phyloP scores from a whole-genome alignment of 92 coral and sea anemone genomes.

The Meandrina meandrites region DNA sequence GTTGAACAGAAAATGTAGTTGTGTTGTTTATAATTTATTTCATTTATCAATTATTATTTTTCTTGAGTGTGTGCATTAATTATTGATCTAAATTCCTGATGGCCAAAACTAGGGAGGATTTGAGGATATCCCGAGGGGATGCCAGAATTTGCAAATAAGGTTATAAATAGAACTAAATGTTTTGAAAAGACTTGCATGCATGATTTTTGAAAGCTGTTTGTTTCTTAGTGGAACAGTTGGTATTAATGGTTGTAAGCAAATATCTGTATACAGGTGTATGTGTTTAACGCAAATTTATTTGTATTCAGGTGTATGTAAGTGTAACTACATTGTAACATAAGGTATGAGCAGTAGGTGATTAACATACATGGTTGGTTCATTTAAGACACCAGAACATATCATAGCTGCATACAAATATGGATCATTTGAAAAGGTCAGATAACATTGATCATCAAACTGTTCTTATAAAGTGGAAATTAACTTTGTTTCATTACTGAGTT shows the following conservation, averaged over 20 bases:
- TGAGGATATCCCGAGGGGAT: background rate
- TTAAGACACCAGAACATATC: slow-evolving; percentile 90
- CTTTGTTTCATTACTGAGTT: background rate
- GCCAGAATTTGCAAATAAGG: too few species aligned
- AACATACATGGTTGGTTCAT: background rate
- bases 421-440: slow-evolving; percentile 94
- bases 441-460: background rate
- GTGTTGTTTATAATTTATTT: too few species aligned
- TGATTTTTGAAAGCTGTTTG: too few species aligned
- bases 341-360: background rate
- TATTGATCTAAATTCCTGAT: background rate
- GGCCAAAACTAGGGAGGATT: background rate
- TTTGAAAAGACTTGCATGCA: too few species aligned
- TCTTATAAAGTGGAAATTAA: background rate
- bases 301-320: too few species aligned
- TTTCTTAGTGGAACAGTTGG: too few species aligned
- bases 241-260: too few species aligned
- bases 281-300: too few species aligned
- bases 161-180: too few species aligned
- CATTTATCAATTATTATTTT: background rate
- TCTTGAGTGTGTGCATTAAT: background rate
- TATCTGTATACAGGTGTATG: too few species aligned
- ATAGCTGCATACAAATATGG: slow-evolving; percentile 97
- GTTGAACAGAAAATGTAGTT: too few species aligned
- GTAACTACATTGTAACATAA: too few species aligned